Conservation (phyloP, 2,888 invertebrate species). For the Latrodectus elegans region DNA sequence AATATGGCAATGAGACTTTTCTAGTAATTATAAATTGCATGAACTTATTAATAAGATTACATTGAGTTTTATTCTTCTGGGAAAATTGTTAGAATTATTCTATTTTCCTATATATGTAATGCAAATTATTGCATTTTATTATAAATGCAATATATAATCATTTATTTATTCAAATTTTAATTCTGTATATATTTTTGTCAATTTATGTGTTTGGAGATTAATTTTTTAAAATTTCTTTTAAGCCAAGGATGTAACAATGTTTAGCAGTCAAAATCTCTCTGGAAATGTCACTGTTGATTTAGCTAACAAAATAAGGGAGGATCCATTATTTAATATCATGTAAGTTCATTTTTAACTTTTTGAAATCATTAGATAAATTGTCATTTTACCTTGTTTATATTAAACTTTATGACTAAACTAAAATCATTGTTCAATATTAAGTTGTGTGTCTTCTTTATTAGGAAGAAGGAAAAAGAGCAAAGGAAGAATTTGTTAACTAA, state of each 20-base stretch:
- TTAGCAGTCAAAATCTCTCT: conserved; percentile 68
- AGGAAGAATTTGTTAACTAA: conserved; percentile 89
- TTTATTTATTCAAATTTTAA: too few species aligned
- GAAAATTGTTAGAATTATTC: too few species aligned
- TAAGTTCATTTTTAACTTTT: conserved; percentile 53
- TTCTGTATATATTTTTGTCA: too few species aligned
- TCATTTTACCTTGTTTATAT: neutral
- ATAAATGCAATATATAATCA: too few species aligned
- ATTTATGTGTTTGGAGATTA: neutral
- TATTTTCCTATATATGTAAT: too few species aligned
- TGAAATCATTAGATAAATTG: neutral
- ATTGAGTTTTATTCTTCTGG: too few species aligned
- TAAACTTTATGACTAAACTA: neutral
- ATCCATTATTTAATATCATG: conserved; percentile 91
- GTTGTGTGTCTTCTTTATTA: conserved; percentile 53
- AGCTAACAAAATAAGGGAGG: conserved; percentile 91
- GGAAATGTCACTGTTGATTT: conserved; percentile 81
- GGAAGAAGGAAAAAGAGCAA: conserved; percentile 90
- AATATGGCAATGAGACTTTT: too few species aligned
- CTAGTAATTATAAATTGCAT: too few species aligned
- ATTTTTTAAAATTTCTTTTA: conserved; percentile 3
- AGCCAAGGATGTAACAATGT: conserved; percentile 36
- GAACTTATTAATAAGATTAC: too few species aligned
- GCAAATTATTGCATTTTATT: too few species aligned
- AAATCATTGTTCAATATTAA: neutral